These are phyloP conservation scores for Ditula angustiorana DNA, from an alignment of 2,888 invertebrate genomes.

Conservation along the genomic window DNA sequence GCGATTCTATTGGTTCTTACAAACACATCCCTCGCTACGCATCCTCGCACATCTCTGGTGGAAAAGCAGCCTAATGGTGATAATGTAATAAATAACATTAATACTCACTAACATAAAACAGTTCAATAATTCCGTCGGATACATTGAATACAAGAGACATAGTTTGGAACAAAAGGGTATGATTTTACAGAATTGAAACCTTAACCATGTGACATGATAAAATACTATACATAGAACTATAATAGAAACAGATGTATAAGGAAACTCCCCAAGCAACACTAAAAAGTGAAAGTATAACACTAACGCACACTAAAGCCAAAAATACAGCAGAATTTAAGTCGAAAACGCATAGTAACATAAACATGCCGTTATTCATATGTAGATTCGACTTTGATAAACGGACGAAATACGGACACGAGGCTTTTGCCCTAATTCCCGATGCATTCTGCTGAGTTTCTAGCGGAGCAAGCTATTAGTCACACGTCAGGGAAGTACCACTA, in stretches of 20 bases:
- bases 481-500: constrained; percentile 24
- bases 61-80: no score
- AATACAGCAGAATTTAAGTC: constrained; percentile 31
- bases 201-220: not conserved
- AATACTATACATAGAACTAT: not conserved
- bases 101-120: no score
- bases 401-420: not conserved
- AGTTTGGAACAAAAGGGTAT: not conserved
- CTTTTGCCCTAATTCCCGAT: not conserved
- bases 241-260: not conserved
- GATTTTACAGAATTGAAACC: not conserved
- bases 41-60: no score
- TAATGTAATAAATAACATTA: no score
- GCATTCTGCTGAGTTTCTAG: constrained; percentile 21
- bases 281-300: constrained; percentile 9
- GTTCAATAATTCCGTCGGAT: not conserved
- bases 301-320: constrained; percentile 20
- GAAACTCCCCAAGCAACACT: constrained; percentile 9
- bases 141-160: not conserved
- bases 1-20: no score
- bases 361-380: constrained; percentile 17
- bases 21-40: no score
- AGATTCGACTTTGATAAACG: not conserved
- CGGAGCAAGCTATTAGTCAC: constrained; percentile 26
- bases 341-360: constrained; percentile 4